phyloP scores from a whole-genome alignment of 2,113 vertebrate genomes.

The Pantherophis guttatus region DNA sequence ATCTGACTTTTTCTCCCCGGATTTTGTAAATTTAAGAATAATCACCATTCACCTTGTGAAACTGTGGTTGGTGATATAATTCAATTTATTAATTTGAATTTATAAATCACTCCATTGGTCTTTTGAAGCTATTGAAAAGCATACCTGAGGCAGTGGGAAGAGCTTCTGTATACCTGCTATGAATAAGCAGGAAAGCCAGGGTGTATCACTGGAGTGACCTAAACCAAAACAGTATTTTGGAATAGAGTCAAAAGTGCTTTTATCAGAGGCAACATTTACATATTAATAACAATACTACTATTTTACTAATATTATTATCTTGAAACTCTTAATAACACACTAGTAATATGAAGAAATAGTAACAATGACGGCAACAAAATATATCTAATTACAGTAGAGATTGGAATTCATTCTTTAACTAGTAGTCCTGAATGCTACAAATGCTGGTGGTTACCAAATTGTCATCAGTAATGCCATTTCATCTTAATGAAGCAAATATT shows the following conservation, averaged over 20 bases:
- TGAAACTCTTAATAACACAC: not conserved
- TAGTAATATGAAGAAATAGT: not conserved
- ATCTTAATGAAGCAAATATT: conserved; percentile 7
- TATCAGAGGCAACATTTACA: not conserved
- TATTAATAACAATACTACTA: not conserved
- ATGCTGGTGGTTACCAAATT: not conserved
- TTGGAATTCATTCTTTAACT: conserved; percentile 20
- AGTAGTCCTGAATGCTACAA: conserved; percentile 41
- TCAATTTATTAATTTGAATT: not conserved
- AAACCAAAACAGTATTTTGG: not conserved
- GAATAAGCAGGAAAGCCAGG: not conserved
- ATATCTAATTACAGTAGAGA: not conserved
- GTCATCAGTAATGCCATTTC: conserved; percentile 21
- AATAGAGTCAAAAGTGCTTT: not conserved
- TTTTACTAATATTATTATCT: not conserved
- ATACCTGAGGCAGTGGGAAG: not conserved
- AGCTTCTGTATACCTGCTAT: not conserved
- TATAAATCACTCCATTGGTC: not conserved
- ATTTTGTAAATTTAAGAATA: not conserved
- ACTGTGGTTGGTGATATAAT: not conserved
- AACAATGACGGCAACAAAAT: not conserved
- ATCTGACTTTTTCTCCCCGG: not conserved
- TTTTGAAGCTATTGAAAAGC: not conserved
- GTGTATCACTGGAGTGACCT: not conserved
- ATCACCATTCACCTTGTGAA: not conserved